phyloP scores from a whole-genome alignment of 2,797 vertebrate genomes.

The Chelmon rostratus region DNA sequence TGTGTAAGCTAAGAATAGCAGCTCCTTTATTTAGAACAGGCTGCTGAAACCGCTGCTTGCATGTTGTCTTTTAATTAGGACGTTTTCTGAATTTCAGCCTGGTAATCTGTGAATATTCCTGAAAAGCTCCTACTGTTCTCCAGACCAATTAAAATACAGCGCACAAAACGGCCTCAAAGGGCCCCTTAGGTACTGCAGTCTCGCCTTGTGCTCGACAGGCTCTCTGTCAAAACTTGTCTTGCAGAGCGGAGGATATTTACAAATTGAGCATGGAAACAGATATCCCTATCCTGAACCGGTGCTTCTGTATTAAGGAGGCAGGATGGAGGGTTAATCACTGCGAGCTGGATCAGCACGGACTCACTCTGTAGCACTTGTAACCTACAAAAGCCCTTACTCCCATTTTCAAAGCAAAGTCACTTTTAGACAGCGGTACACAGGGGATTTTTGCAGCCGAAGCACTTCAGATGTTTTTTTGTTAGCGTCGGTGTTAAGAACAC shows the following conservation, averaged over 20 bases:
- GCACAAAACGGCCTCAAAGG: conserved; percentile 48
- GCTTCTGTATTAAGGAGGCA: conserved; percentile 39
- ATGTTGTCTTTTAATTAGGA: conserved; percentile 66
- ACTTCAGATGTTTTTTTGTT: conserved; percentile 43
- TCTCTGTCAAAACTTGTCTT: conserved; percentile 49
- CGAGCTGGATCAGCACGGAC: conserved; percentile 48
- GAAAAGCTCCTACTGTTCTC: conserved; percentile 67
- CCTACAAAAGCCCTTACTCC: conserved; percentile 50
- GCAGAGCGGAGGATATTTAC: conserved; percentile 55
- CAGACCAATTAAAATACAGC: conserved; percentile 73
- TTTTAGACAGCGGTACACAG: conserved; percentile 33
- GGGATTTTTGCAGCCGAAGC: conserved; percentile 33
- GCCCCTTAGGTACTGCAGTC: conserved; percentile 42
- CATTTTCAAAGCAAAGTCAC: conserved; percentile 54
- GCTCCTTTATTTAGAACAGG: conserved; percentile 36
- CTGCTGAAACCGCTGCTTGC: conserved; percentile 42
- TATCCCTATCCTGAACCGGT: conserved; percentile 52
- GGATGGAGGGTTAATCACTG: conserved; percentile 57
- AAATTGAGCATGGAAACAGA: conserved; percentile 37
- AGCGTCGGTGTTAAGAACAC: conserved; percentile 13
- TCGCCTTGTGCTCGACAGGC: conserved; percentile 37
- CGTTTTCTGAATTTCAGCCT: conserved; percentile 57
- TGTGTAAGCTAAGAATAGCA: conserved; percentile 12
- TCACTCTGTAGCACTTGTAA: conserved; percentile 39
- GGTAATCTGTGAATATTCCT: conserved; percentile 70